phyloP scores from a whole-genome alignment of 2,888 invertebrate genomes.

The Plebejus anna region DNA sequence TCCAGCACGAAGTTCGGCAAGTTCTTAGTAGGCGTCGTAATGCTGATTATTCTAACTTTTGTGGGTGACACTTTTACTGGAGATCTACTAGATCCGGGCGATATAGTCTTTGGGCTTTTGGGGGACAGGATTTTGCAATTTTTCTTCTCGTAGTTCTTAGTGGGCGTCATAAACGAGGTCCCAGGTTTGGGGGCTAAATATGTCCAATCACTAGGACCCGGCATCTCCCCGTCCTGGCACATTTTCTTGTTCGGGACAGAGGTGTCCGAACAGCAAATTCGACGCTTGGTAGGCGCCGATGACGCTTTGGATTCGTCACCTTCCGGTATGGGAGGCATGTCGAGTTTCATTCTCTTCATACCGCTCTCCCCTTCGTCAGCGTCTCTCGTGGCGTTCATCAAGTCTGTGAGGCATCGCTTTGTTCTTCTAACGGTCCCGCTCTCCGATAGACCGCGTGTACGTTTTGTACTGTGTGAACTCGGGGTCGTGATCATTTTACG shows the following conservation, averaged over 20 bases:
- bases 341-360: conserved; percentile 50
- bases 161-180: conserved; percentile 59
- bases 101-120: conserved; percentile 47
- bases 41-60: conserved; percentile 49
- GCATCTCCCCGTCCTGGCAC: conserved; percentile 39
- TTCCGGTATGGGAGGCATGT: conserved; percentile 39
- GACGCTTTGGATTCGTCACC: conserved; percentile 42
- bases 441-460: conserved; percentile 38
- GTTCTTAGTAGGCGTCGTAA: conserved; percentile 82
- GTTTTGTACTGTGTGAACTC: conserved; percentile 44
- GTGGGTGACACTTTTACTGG: conserved; percentile 48
- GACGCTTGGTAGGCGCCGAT: conserved; percentile 53
- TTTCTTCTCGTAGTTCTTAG: conserved; percentile 54
- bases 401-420: conserved; percentile 65
- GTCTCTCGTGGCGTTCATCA: conserved; percentile 56
- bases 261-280: conserved; percentile 43
- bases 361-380: conserved; percentile 43
- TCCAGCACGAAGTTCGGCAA: conserved; percentile 88
- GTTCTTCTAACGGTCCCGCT: conserved; percentile 45
- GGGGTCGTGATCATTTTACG: conserved; percentile 49
- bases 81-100: conserved; percentile 44
- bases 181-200: conserved; percentile 50
- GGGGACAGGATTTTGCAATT: conserved; percentile 52
- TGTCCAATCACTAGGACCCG: conserved; percentile 46
- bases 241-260: conserved; percentile 41